Base-by-base conservation (phyloP, 2,888 invertebrate species). In the Pemphredon lugubris region DNA sequence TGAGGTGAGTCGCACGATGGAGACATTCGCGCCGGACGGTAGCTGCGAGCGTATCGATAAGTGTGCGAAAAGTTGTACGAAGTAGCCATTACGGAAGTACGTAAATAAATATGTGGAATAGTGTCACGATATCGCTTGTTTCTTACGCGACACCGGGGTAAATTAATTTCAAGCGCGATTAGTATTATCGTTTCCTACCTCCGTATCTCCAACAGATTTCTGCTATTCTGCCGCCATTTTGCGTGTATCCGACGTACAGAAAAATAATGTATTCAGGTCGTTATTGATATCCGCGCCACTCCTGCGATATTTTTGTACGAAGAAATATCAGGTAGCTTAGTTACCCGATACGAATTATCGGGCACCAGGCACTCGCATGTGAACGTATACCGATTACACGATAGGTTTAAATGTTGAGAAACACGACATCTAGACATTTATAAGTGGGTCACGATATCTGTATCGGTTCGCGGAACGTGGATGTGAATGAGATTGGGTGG, bases 371-470 rank as follows among this genome's bases (percentile, higher is more conserved):
- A 53, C 48, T 69, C 69, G 75, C 75, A 69, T 61, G 73, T 73
- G 73, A 69, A 69, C 64, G 69, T 65, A 60, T 65, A 61, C 51
- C 47, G 73, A 69, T 75, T 69, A 73, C 71, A 67, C 13, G 57
- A 66, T 64, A 60, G 55, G 47, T 76, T 68, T 79, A 79, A 79
- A 74, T 71, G 74, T 47, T 65, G 65, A 48, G 74, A 59, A 77
- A 74, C 79, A 79, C 77, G 79, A 67, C 55, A 79, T 51, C 59
- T 54, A 39, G 37, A 48, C 79, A 71, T 79, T 79, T 79, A 55
- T 53, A 79, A 79, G 69, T 79, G 67, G 79, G 79, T 72, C 77
- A 79, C 61, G 70, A 72, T 75, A 79, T 76, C 70, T 73, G 72
- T 72, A 77, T 61, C 71, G 72, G 60, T 72, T 74, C 53, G 73